A percentile compares a stretch with the other conserved stretches of the same genome.
Conservation (phyloP, 2,797 vertebrate genomes). For the Gallinago stenura region DNA sequence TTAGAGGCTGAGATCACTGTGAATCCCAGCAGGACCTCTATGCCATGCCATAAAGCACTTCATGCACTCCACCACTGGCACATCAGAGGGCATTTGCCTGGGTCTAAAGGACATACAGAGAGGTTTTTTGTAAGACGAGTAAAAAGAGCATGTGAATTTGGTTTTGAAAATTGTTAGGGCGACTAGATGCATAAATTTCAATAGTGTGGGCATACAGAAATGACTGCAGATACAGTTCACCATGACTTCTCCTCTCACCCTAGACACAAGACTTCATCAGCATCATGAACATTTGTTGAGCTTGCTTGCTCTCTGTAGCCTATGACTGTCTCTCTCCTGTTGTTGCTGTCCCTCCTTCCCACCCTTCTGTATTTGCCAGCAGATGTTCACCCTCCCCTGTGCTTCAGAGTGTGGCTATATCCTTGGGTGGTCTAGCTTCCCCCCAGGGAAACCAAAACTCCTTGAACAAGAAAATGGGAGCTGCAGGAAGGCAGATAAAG, state of each 20-base stretch:
- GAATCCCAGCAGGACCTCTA: neutral
- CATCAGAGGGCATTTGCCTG: neutral
- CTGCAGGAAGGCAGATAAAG: neutral
- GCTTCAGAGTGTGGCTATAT: neutral
- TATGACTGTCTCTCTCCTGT: neutral
- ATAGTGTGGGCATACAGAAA: neutral
- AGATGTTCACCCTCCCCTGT: conserved; percentile 7
- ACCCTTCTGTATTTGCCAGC: neutral
- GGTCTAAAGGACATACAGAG: neutral
- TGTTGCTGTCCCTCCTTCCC: neutral
- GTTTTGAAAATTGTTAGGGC: neutral
- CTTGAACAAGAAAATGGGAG: conserved; percentile 13
- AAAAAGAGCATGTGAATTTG: neutral
- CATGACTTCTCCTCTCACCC: neutral
- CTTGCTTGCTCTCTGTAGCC: neutral
- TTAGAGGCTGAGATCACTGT: neutral
- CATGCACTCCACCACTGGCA: neutral
- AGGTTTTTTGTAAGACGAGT: neutral
- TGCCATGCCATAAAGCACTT: neutral
- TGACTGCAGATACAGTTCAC: neutral
- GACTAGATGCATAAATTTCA: neutral
- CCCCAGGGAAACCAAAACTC: neutral
- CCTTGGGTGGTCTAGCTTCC: conserved; percentile 48
- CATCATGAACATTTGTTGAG: neutral
- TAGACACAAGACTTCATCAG: neutral